A percentile compares a stretch with the other conserved stretches of the same genome.
Evolutionary conservation across 2,113 vertebrate species (phyloP).

Genomic region (Saccopteryx bilineata): DNA sequence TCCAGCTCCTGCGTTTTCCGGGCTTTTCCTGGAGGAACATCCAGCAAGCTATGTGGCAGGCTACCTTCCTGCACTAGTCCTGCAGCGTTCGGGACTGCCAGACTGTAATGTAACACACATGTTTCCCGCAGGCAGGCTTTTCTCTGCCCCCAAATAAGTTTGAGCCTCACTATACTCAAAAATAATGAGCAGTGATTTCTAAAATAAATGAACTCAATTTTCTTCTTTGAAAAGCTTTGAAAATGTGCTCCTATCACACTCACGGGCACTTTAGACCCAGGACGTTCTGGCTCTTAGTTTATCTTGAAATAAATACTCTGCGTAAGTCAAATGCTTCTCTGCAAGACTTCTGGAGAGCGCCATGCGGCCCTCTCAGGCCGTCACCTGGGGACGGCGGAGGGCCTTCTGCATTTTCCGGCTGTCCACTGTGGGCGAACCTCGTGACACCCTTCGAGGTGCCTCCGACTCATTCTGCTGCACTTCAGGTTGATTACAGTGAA

Average conservation of each 20-base stretch:
- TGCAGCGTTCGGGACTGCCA: conserved; percentile 72
- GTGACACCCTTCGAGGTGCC: neutral
- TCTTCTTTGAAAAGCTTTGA: conserved; percentile 67
- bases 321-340: conserved; percentile 9
- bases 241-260: conserved; percentile 56
- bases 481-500: neutral
- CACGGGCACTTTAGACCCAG: conserved; percentile 8
- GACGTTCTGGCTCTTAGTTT: neutral
- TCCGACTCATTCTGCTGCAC: neutral
- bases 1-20: conserved; percentile 21
- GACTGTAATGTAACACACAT: conserved; percentile 83
- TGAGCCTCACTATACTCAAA: conserved; percentile 76
- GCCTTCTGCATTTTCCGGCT: neutral
- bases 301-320: conserved; percentile 52
- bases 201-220: conserved; percentile 72
- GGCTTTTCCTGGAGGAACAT: conserved; percentile 60
- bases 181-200: conserved; percentile 74
- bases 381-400: neutral
- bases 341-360: conserved; percentile 4
- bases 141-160: conserved; percentile 77
- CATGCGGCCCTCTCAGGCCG: neutral
- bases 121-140: conserved; percentile 78
- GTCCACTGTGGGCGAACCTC: neutral
- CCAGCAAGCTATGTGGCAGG: conserved; percentile 62
- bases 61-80: conserved; percentile 72